Evolutionary conservation across 2,797 vertebrate genomes (phyloP).

Genomic region (Pempheris klunzingeri): DNA sequence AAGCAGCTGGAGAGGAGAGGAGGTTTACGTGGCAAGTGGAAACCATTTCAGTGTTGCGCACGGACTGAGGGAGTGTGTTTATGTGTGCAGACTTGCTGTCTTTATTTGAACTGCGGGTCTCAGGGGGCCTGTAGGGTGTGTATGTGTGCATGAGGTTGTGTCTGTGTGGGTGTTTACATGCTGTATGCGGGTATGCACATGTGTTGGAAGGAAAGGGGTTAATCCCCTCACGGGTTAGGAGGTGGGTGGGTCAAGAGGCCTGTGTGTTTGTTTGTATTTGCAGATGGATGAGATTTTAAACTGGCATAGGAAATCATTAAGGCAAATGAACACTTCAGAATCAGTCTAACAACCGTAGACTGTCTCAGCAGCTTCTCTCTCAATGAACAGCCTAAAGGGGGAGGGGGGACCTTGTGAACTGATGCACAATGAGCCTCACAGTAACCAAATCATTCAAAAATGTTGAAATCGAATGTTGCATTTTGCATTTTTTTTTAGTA

Average conservation of each 20-base stretch:
- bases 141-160: slow-evolving; percentile 31
- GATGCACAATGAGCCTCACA: slow-evolving; percentile 28
- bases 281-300: slow-evolving; percentile 74
- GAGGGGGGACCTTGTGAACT: neutral
- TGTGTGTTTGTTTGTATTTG: slow-evolving; percentile 73
- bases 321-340: slow-evolving; percentile 56
- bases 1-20: slow-evolving; percentile 89
- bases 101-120: slow-evolving; percentile 76
- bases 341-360: slow-evolving; percentile 45
- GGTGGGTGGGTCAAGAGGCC: slow-evolving; percentile 61
- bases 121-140: slow-evolving; percentile 52
- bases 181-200: slow-evolving; percentile 17
- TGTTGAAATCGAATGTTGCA: slow-evolving; percentile 20
- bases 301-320: slow-evolving; percentile 72
- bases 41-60: slow-evolving; percentile 81
- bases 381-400: slow-evolving; percentile 40
- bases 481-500: neutral
- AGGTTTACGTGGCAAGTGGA: slow-evolving; percentile 90
- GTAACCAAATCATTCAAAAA: slow-evolving; percentile 20
- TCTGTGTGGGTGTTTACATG: slow-evolving; percentile 47
- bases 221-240: slow-evolving; percentile 41
- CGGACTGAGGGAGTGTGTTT: slow-evolving; percentile 74
- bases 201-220: slow-evolving; percentile 46
- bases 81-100: slow-evolving; percentile 70
- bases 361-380: slow-evolving; percentile 58